Base-by-base conservation (phyloP, 2,797 vertebrate genomes). In the Echiichthys vipera region DNA sequence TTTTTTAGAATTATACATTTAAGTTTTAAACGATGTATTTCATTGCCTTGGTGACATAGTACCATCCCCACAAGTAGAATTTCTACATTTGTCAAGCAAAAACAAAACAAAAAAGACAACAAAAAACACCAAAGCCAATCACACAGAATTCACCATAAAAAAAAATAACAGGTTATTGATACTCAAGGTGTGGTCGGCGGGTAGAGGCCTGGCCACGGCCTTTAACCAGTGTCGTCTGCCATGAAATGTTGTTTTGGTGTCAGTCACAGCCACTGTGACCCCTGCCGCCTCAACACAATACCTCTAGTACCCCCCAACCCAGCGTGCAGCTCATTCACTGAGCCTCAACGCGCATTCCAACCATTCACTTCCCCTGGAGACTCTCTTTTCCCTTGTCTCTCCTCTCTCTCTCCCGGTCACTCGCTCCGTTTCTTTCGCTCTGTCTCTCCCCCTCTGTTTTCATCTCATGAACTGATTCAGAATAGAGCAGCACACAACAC, bases 171-270 rank as follows among this genome's bases (percentile, higher is more conserved):
- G 51, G 54, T 51, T 77, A 79, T 67, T 78, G 71, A 63, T 84
- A 65, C 75, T 86, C 74, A 77, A 90, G 86, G 87, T 91, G 89
- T 86, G 87, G 82, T 88, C 62, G 61, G 80, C n/a, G 57, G 55
- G 65, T 68, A 72, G 78, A 87, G 71, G 70, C 50, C 78, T 59
- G 80, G 75, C 81, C 67, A 77, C 69, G 65, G 85, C 78, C 86
- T 90, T 83, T 91, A 89, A 91, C 89, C 78, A 84, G 81, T 81
- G 86, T 89, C 63, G 86, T 88, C 86, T 91, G 91, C 89, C 88
- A 92, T 93, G 89, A 93, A 92, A 92, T 91, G 89, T 92, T 92
- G 90, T 92, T 93, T 89, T 91, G 89, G 92, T 91, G 91, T 93
- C 93, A 93, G 89, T 92, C 90, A 91, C 86, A 91, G 91, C 86